Evolutionary conservation across 2,888 invertebrate genomes (phyloP).

Genomic region (Volucella zonaria): DNA sequence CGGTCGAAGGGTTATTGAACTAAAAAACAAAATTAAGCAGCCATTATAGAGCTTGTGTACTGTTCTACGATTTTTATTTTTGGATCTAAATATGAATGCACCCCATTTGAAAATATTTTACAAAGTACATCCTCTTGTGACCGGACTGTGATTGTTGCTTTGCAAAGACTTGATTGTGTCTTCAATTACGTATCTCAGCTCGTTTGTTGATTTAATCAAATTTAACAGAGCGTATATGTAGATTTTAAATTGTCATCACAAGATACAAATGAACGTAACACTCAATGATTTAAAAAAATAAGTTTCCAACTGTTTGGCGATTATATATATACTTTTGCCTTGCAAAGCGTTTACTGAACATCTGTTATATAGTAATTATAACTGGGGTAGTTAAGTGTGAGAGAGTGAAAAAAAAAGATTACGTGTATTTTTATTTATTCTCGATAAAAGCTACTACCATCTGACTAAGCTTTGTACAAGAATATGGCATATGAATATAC

Average conservation of each 20-base stretch:
- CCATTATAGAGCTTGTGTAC: conserved; percentile 8
- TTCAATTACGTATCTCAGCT: conserved; percentile 46
- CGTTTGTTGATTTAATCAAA: conserved; percentile 51
- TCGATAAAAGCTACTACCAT: conserved; percentile 34
- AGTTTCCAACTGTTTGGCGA: conserved; percentile 35
- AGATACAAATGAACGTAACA: no score
- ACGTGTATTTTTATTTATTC: conserved; percentile 48
- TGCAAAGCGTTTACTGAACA: not conserved
- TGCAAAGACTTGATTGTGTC: conserved; percentile 47
- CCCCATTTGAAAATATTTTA: conserved; percentile 53
- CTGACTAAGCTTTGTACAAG: conserved; percentile 39
- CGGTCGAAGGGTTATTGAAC: conserved; percentile 68
- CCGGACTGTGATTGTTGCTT: conserved; percentile 25
- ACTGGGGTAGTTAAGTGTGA: no score
- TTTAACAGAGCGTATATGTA: conserved; percentile 38
- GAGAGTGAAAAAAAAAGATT: not conserved
- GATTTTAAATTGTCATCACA: no score
- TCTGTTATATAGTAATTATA: no score
- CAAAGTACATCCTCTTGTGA: conserved; percentile 27
- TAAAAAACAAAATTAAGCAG: conserved; percentile 46
- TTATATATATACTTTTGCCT: conserved; percentile 27
- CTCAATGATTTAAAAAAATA: conserved; percentile 36
- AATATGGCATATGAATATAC: not conserved
- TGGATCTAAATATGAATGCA: conserved; percentile 68
- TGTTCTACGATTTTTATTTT: conserved; percentile 61